phyloP scores from a whole-genome alignment of 2,797 vertebrate genomes.

The Mergus octosetaceus region DNA sequence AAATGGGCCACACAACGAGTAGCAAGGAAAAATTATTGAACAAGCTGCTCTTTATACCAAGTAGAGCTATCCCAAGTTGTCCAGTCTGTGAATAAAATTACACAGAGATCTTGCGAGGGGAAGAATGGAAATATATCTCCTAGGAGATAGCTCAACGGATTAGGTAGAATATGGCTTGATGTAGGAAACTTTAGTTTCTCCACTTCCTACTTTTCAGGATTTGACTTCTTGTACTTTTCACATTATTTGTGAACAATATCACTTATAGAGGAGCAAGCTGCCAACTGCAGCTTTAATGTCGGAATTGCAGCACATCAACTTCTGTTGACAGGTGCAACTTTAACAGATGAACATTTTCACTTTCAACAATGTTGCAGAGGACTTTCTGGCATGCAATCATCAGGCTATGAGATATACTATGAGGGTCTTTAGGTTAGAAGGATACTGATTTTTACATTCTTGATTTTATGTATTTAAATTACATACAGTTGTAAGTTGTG shows the following conservation, averaged over 20 bases:
- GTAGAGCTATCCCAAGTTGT: not conserved
- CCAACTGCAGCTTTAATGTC: not conserved
- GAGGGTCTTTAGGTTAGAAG: not conserved
- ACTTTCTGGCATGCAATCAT: not conserved
- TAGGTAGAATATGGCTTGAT: not conserved
- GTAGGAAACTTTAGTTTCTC: not conserved
- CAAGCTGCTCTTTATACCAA: not conserved
- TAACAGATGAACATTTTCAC: not conserved
- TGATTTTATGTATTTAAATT: not conserved
- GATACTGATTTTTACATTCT: not conserved
- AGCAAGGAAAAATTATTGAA: conserved; percentile 17
- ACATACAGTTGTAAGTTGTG: not conserved
- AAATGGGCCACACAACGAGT: conserved; percentile 45
- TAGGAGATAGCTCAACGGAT: accelerated
- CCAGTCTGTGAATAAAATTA: not conserved
- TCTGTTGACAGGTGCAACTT: not conserved
- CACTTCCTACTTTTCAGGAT: accelerated
- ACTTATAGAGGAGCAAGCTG: not conserved
- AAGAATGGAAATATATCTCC: not conserved
- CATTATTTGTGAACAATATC: accelerated
- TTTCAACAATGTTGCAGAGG: not conserved
- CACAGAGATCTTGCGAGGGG: not conserved
- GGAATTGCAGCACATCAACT: not conserved
- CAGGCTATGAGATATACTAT: not conserved
- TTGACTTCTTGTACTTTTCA: not conserved